Conservation (phyloP, 2,888 invertebrate genomes). For the Clitarchus hookeri region DNA sequence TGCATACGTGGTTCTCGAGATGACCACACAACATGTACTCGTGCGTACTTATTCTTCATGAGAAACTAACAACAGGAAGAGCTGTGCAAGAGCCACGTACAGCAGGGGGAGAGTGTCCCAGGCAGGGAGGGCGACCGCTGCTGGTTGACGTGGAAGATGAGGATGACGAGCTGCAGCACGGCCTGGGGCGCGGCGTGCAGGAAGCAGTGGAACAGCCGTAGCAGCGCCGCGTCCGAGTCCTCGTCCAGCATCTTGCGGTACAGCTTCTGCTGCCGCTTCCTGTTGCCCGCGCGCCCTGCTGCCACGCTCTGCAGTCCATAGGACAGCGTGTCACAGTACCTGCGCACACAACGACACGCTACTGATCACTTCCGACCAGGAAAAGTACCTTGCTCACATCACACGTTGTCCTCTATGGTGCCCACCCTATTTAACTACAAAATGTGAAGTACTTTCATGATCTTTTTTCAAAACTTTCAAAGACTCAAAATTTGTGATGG, state of each 20-base stretch:
- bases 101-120: background rate
- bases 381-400: no score
- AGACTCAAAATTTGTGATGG: no score
- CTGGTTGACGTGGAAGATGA: conserved; percentile 48
- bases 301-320: conserved; percentile 55
- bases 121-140: conserved; percentile 20
- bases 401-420: no score
- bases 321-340: conserved; percentile 54
- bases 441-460: no score
- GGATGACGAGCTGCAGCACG: conserved; percentile 54
- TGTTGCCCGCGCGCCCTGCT: conserved; percentile 49
- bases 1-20: no score
- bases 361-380: no score
- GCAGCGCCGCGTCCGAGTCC: conserved; percentile 55
- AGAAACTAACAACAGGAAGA: no score
- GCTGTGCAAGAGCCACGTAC: no score
- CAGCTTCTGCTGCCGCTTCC: conserved; percentile 51
- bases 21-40: no score
- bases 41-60: no score
- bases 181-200: conserved; percentile 56
- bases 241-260: conserved; percentile 57
- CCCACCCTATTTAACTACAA: no score
- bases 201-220: conserved; percentile 56
- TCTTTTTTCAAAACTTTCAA: no score
- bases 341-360: conserved; percentile 24